Conservation (phyloP, 2,888 invertebrate genomes). For the Philaethria dido region DNA sequence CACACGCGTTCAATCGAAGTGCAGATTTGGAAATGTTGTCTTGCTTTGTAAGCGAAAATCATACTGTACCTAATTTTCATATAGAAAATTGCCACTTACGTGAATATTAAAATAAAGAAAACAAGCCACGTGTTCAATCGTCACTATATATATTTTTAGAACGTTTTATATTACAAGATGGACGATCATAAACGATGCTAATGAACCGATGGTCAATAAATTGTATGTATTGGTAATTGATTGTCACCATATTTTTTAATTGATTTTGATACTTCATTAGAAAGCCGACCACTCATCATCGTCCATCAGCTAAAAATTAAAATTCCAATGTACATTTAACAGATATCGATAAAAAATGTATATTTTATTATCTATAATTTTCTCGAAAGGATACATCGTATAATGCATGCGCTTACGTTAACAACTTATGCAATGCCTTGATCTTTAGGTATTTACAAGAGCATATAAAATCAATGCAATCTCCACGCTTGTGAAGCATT, state of each 20-base stretch:
- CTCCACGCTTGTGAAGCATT: conserved; percentile 69
- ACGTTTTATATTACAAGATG: conserved; percentile 16
- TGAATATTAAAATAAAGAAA: conserved; percentile 24
- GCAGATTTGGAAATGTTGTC: conserved; percentile 55
- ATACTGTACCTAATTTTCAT: conserved; percentile 26
- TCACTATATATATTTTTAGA: conserved; percentile 23
- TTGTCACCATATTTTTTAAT: background rate
- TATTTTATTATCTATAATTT: conserved; percentile 16
- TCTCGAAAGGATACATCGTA: conserved; percentile 49
- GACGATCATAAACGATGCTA: conserved; percentile 18
- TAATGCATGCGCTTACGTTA: conserved; percentile 49
- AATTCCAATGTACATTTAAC: conserved; percentile 16
- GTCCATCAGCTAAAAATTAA: conserved; percentile 18
- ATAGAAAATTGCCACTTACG: conserved; percentile 27
- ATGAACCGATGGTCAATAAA: background rate
- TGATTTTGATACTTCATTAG: conserved; percentile 4
- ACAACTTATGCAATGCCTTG: conserved; percentile 56
- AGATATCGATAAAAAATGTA: conserved; percentile 9
- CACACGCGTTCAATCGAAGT: conserved; percentile 64
- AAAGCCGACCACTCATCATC: conserved; percentile 1
- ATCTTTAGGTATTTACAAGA: conserved; percentile 65
- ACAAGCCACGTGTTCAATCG: conserved; percentile 24
- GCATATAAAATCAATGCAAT: conserved; percentile 48
- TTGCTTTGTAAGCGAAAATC: conserved; percentile 50
- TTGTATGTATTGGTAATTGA: background rate